Percentiles rank a stretch among this genome's conserved stretches.
Evolutionary conservation across 2,888 invertebrate genomes (phyloP).

Genomic region (Carterocephalus palaemon): DNA sequence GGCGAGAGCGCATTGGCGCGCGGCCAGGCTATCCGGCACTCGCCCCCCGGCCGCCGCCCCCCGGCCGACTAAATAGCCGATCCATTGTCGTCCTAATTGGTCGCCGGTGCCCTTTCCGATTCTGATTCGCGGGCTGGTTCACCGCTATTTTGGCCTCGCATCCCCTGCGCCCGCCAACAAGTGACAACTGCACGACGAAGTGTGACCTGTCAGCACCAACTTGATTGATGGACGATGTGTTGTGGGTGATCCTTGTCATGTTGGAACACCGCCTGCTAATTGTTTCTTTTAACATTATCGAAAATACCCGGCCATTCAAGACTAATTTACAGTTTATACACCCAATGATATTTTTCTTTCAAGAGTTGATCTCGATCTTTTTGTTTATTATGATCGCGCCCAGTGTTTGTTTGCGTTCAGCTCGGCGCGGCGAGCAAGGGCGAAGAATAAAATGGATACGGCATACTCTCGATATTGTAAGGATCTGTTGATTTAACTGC

Average conservation of each 20-base stretch:
- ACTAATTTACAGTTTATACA: not conserved
- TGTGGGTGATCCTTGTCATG: slow-evolving; percentile 1
- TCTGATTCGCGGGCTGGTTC: slow-evolving; percentile 52
- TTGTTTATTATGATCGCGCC: slow-evolving; percentile 12
- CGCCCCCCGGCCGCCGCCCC: slow-evolving; percentile 30
- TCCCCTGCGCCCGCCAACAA: not conserved
- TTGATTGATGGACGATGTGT: slow-evolving; percentile 17
- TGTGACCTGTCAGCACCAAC: slow-evolving; percentile 6
- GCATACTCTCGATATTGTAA: too few relatives aligned
- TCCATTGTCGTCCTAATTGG: slow-evolving; percentile 53
- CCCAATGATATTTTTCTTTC: slow-evolving; percentile 1
- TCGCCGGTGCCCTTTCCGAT: slow-evolving; percentile 47
- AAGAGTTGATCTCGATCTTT: not conserved
- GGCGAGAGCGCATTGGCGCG: slow-evolving; percentile 21
- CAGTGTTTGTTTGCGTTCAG: slow-evolving; percentile 12
- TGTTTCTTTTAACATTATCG: too few relatives aligned
- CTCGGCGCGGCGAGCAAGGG: slow-evolving; percentile 1
- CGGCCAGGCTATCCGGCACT: slow-evolving; percentile 28
- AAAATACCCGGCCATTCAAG: too few relatives aligned
- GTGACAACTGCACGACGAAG: slow-evolving; percentile 14
- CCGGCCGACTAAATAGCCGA: slow-evolving; percentile 45
- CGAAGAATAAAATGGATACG: not conserved
- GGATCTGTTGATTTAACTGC: too few relatives aligned
- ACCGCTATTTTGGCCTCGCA: slow-evolving; percentile 19
- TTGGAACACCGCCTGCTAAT: not conserved